phyloP scores from a whole-genome alignment of 92 coral and sea anemone genomes.

The Virgularia gustaviana region DNA sequence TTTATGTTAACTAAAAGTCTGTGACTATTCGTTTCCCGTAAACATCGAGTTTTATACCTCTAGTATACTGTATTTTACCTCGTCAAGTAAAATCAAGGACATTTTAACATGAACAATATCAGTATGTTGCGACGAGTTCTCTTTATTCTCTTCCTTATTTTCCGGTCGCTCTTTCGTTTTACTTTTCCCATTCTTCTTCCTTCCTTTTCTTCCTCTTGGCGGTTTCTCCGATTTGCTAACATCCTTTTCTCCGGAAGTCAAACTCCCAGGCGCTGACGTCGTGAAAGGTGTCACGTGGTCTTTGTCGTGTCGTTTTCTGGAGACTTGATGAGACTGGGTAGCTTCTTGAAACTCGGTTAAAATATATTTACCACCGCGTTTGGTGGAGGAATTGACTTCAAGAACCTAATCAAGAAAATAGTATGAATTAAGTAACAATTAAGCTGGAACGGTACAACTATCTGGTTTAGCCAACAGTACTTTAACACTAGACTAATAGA shows the following conservation, averaged over 20 bases:
- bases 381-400: constrained; percentile 87
- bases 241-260: constrained; percentile 8
- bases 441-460: too few relatives aligned
- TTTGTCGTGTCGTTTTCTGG: constrained; percentile 3
- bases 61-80: too few relatives aligned
- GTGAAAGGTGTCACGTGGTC: too few relatives aligned
- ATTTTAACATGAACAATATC: constrained; percentile 3
- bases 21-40: too few relatives aligned
- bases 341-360: constrained; percentile 86
- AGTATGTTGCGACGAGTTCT: constrained; percentile 15
- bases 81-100: constrained; percentile 89
- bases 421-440: too few relatives aligned
- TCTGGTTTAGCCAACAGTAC: too few relatives aligned
- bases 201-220: constrained; percentile 32
- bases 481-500: too few relatives aligned
- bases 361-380: constrained; percentile 87
- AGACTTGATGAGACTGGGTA: constrained; percentile 87
- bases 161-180: constrained; percentile 1
- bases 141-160: constrained; percentile 28
- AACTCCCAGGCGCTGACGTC: constrained; percentile 39
- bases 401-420: constrained; percentile 63
- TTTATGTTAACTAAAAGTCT: too few relatives aligned
- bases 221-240: constrained; percentile 13
- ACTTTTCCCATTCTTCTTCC: constrained; percentile 27
- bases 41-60: too few relatives aligned